These are phyloP conservation scores for Heliconius cydno DNA, from an alignment of 2,888 invertebrate genomes.

Conservation along the genomic window DNA sequence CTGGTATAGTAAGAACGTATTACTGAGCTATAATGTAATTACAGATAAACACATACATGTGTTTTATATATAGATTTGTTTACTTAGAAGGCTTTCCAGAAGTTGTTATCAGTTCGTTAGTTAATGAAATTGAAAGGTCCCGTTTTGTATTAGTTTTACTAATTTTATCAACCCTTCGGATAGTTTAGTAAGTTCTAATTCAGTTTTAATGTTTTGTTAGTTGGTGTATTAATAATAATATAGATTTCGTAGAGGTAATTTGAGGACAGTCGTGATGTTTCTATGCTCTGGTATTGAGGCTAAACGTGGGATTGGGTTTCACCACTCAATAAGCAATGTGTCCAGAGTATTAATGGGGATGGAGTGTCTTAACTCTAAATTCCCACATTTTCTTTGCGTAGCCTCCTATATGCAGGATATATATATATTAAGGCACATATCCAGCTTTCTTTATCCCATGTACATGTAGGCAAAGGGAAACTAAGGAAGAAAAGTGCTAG, in stretches of 20 bases:
- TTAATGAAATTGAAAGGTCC: slow-evolving; percentile 4
- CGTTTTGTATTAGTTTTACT: slow-evolving; percentile 1
- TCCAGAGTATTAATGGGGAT: no score
- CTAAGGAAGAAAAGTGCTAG: no score
- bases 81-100: slow-evolving; percentile 1
- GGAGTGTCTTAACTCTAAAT: no score
- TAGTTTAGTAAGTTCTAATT: slow-evolving; percentile 1
- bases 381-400: no score
- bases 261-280: background rate
- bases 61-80: background rate
- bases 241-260: background rate
- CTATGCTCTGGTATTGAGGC: no score
- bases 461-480: no score
- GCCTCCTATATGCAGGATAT: no score
- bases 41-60: background rate
- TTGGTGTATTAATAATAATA: background rate
- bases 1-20: background rate
- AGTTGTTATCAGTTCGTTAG: slow-evolving; percentile 14
- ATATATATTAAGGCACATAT: no score
- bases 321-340: no score
- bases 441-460: no score
- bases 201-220: background rate
- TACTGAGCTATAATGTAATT: background rate
- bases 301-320: no score
- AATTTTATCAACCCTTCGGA: slow-evolving; percentile 5